These are phyloP conservation scores for Chelmon rostratus DNA, from an alignment of 2,797 vertebrate genomes.

Conservation along the genomic window DNA sequence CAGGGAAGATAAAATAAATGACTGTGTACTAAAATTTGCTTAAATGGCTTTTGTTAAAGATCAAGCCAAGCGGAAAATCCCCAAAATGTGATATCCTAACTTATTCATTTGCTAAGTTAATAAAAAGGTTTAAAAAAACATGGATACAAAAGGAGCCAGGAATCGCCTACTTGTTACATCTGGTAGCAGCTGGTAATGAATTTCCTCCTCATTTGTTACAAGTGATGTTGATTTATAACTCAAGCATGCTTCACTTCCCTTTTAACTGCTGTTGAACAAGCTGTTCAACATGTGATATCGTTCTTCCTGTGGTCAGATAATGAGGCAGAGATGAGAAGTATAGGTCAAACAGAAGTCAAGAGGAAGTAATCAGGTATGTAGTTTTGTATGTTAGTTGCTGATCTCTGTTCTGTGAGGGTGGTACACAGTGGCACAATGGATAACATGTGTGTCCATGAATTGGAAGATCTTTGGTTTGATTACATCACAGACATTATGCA, in stretches of 20 bases:
- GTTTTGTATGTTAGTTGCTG: neutral
- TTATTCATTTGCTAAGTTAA: too few relatives aligned
- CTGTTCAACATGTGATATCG: constrained; percentile 5
- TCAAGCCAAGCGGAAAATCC: neutral
- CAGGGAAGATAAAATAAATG: neutral
- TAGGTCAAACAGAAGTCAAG: constrained; percentile 9
- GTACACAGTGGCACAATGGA: constrained; percentile 49
- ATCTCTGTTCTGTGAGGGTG: neutral
- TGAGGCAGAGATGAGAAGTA: constrained; percentile 12
- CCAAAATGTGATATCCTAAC: too few relatives aligned
- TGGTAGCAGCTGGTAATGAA: constrained; percentile 1
- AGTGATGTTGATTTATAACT: neutral
- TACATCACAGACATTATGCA: too few relatives aligned
- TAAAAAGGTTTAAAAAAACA: neutral
- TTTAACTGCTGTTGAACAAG: neutral
- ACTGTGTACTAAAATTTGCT: too few relatives aligned
- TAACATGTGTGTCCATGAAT: constrained; percentile 61
- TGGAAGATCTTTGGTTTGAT: constrained; percentile 58
- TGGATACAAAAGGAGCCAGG: too few relatives aligned
- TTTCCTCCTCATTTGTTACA: neutral
- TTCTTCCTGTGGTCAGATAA: constrained; percentile 13
- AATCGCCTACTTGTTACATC: neutral
- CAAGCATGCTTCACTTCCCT: neutral
- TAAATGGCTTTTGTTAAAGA: neutral
- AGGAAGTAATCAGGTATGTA: constrained; percentile 26